phyloP scores from a whole-genome alignment of 2,113 vertebrate species.

The Lichenostomus cassidix region DNA sequence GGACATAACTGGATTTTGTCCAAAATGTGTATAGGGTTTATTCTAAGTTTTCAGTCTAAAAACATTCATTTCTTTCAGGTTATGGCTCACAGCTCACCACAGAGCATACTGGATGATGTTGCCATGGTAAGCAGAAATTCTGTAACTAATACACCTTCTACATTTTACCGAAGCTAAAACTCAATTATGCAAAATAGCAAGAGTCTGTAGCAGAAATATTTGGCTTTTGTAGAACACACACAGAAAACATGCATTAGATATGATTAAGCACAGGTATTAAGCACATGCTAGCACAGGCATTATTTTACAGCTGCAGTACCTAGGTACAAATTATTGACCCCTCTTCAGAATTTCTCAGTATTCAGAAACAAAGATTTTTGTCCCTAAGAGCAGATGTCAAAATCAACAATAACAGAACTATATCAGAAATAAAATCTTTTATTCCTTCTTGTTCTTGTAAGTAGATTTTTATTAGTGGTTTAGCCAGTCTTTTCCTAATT shows the following conservation, averaged over 20 bases:
- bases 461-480: neutral
- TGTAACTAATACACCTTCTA: neutral
- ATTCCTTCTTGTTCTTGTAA: neutral
- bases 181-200: neutral
- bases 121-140: conserved; percentile 89
- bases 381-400: neutral
- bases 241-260: neutral
- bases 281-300: neutral
- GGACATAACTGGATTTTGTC: neutral
- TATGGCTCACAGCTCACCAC: conserved; percentile 97
- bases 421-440: neutral
- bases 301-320: neutral
- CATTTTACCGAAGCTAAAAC: neutral
- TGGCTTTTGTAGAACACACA: neutral
- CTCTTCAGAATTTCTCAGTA: neutral
- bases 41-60: neutral
- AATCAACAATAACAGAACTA: neutral
- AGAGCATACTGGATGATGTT: conserved; percentile 97
- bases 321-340: neutral
- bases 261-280: neutral
- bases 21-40: neutral
- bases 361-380: neutral
- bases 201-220: neutral
- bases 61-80: conserved; percentile 78
- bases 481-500: neutral